These are phyloP conservation scores for Antidorcas marsupialis DNA, from an alignment of 2,113 vertebrate genomes.

Conservation along the genomic window DNA sequence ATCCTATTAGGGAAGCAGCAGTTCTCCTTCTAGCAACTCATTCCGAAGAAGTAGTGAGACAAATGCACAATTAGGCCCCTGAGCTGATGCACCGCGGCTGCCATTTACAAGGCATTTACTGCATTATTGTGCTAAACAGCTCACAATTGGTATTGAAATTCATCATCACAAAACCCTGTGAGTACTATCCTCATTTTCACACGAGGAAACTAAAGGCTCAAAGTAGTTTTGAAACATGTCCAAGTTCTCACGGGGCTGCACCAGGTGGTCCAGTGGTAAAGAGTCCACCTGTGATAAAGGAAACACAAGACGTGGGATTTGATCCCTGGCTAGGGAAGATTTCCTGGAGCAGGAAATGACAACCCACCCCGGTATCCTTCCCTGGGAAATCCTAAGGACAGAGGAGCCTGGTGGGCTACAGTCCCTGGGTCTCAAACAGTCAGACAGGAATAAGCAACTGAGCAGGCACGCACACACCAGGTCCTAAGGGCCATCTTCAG, in stretches of 20 bases:
- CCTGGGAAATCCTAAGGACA: background rate
- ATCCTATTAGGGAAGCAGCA: background rate
- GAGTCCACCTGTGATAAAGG: background rate
- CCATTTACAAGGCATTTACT: fast-evolving
- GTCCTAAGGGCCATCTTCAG: fast-evolving
- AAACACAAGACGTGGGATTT: background rate
- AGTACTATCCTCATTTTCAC: fast-evolving
- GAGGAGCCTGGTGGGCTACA: background rate
- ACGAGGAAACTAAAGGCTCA: background rate
- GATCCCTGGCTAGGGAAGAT: background rate
- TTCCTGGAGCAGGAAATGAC: background rate
- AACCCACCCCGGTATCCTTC: background rate
- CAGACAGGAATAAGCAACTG: background rate
- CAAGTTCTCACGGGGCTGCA: background rate
- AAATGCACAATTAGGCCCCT: too few relatives aligned
- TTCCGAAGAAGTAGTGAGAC: background rate
- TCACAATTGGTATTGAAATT: fast-evolving
- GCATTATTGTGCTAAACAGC: fast-evolving
- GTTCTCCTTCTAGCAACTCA: background rate
- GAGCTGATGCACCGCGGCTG: fast-evolving
- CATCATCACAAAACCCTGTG: fast-evolving
- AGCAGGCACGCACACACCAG: fast-evolving
- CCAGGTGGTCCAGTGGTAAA: background rate
- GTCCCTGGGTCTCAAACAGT: background rate
- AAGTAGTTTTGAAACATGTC: background rate